These are phyloP conservation scores for Spinus pinus DNA, from an alignment of 2,797 vertebrate genomes.

Conservation along the genomic window DNA sequence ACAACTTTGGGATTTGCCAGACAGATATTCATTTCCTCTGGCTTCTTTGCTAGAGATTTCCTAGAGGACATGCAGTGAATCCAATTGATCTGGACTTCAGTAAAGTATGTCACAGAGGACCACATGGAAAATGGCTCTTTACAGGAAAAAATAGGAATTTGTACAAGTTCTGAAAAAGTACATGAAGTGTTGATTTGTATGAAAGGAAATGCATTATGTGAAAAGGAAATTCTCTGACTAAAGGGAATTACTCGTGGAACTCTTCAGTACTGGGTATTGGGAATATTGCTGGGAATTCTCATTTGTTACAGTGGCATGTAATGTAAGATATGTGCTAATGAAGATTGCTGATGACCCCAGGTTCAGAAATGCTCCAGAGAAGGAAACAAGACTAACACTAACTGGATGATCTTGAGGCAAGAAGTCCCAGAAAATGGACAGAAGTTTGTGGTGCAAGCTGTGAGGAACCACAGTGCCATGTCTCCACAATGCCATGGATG, in stretches of 20 bases:
- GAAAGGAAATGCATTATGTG: constrained; percentile 12
- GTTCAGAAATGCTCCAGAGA: neutral
- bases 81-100: constrained; percentile 8
- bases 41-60: constrained; percentile 24
- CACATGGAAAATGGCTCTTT: constrained; percentile 1
- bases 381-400: neutral
- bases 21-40: constrained; percentile 19
- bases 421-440: neutral
- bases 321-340: neutral
- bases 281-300: neutral
- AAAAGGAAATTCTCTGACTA: constrained; percentile 39
- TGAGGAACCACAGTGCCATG: neutral
- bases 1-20: constrained; percentile 26
- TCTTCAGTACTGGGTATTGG: neutral
- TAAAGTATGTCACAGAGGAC: neutral
- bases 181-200: constrained; percentile 4
- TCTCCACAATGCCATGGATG: neutral
- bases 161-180: neutral
- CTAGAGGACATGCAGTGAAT: constrained; percentile 24
- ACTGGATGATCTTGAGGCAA: neutral
- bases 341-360: neutral
- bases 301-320: neutral
- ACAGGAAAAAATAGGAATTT: constrained; percentile 3
- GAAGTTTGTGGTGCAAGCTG: neutral
- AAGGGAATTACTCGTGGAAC: neutral